Evolutionary conservation across 2,797 vertebrate genomes (phyloP).

Genomic region (Sebastes matsubarae): DNA sequence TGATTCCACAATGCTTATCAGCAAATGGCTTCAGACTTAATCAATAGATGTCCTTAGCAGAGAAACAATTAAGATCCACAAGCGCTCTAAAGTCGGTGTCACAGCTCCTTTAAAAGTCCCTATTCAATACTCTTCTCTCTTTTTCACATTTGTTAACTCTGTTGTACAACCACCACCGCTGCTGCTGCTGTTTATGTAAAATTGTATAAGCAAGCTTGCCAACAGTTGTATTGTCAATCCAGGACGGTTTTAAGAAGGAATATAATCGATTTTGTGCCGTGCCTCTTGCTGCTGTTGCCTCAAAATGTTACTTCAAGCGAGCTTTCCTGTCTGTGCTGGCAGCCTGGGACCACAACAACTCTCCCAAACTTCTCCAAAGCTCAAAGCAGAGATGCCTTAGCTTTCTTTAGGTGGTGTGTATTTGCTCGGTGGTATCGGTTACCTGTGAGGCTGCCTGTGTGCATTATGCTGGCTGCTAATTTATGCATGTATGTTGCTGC

Average conservation of each 20-base stretch:
- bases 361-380: not conserved
- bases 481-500: not conserved
- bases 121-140: not conserved
- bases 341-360: not conserved
- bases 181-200: not conserved
- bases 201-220: not conserved
- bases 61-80: not conserved
- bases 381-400: not conserved
- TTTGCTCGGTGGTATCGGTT: not conserved
- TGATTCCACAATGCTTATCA: not conserved
- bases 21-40: not conserved
- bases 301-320: not conserved
- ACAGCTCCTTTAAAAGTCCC: not conserved
- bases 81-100: not conserved
- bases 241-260: not conserved
- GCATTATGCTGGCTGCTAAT: not conserved
- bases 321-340: not conserved
- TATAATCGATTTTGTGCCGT: not conserved
- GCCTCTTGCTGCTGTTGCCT: not conserved
- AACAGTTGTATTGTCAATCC: not conserved
- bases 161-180: not conserved
- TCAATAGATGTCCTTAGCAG: not conserved
- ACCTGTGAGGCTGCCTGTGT: not conserved
- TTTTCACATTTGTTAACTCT: not conserved
- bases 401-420: not conserved